Evolutionary conservation across 2,888 invertebrate species (phyloP), one percentile per base, ranked within the genome.

Genomic region (Epinotia nisella): DNA sequence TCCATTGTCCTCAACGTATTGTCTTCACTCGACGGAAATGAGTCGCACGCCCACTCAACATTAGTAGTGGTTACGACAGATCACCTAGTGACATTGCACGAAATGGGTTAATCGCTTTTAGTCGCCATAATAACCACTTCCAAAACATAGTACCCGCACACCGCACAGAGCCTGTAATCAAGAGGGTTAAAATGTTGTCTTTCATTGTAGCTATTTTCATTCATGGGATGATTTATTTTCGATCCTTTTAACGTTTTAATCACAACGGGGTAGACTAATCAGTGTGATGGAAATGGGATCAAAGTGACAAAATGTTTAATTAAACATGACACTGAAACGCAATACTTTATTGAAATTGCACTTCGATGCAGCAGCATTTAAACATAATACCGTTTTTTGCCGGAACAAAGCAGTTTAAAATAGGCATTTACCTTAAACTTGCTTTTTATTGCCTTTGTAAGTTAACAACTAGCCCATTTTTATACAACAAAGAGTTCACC

Each of bases 31-130:
- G 78, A 78, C 78, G 81, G 81, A 82, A 76, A 78, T 75, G 71
- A 17, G 74, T 75, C 73, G 75, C 77, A 77, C 69, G 73, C 74
- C 70, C 21, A 70, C 70, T 74, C 74, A 77, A 75, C 53, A 24
- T 75, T 62, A 75, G 74, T 62, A 74, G 60, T 73, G 78, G 76
- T 77, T 77, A 74, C 74, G 29, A 74, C 76, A 77, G 76, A 78
- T 78, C 77, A 79, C 65, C 75, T 70, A 78, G 76, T 81, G 83
- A 83, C 83, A 84, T 85, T 85, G 83, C 78, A 75, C 76, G 67
- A 75, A 59, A 74, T 67, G 60, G 67, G 71, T 74, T 74, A 75
- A 72, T 35, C 56, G 61, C 56, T 56, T 66, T 72, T 17, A 21
- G 56, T 56, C 41, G 21, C 39, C 21, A 11, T 62, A 51, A 49